Conservation (phyloP, 2,113 vertebrate species). For the Xenopus tropicalis region DNA sequence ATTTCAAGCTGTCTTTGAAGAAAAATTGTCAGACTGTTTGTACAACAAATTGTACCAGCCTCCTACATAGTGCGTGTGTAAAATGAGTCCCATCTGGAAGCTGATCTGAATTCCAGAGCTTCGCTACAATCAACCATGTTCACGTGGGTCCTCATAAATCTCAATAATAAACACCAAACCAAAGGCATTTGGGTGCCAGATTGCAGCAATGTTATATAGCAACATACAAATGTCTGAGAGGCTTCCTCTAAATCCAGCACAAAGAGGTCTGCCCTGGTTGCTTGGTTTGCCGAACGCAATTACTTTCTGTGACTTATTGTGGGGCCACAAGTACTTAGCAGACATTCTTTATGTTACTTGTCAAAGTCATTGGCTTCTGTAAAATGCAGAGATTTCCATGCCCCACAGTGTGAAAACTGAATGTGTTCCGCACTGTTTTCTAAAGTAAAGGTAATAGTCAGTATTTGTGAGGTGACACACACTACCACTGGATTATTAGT, state of each 20-base stretch:
- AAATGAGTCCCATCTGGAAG: conserved; percentile 39
- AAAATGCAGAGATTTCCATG: neutral
- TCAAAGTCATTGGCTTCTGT: neutral
- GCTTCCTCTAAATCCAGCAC: conserved; percentile 6
- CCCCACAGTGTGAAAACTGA: neutral
- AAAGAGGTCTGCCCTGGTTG: conserved; percentile 1
- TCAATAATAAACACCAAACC: conserved; percentile 27
- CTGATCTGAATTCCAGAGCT: conserved; percentile 13
- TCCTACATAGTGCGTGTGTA: neutral
- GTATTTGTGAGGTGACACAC: too few species aligned
- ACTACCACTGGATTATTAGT: too few species aligned
- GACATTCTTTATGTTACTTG: conserved; percentile 6
- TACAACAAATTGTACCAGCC: conserved; percentile 11
- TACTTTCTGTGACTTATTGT: neutral
- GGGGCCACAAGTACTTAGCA: neutral
- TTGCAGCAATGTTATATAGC: conserved; percentile 24
- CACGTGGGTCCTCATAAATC: conserved; percentile 13
- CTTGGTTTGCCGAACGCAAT: conserved; percentile 12
- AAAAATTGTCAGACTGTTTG: conserved; percentile 22
- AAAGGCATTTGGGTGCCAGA: conserved; percentile 24
- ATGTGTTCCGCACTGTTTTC: neutral
- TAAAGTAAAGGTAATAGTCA: too few species aligned
- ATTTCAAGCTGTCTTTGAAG: conserved; percentile 30
- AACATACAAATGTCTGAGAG: conserved; percentile 18
- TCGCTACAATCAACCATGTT: conserved; percentile 19